phyloP scores from a whole-genome alignment of 2,888 invertebrate genomes.

The Ochropacha duplaris region DNA sequence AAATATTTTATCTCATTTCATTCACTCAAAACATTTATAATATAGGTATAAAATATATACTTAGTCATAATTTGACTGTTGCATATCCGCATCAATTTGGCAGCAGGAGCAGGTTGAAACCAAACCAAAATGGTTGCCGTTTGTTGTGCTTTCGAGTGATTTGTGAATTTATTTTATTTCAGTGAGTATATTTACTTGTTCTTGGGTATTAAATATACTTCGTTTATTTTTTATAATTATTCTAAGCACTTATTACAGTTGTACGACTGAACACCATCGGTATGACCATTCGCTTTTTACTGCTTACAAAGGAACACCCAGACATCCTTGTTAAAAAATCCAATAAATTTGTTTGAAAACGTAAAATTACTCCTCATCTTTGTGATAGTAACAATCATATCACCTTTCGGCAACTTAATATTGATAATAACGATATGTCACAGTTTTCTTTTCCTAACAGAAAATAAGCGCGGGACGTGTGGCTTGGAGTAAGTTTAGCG shows the following conservation, averaged over 20 bases:
- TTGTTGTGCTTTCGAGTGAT: constrained; percentile 79
- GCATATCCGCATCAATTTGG: constrained; percentile 57
- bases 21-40: background rate
- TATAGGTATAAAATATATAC: background rate
- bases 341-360: constrained; percentile 7
- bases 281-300: constrained; percentile 34
- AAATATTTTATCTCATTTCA: background rate
- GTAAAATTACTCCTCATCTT: background rate
- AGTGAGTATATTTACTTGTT: constrained; percentile 36
- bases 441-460: constrained; percentile 10
- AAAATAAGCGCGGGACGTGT: constrained; percentile 76
- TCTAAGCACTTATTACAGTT: background rate
- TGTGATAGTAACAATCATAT: background rate
- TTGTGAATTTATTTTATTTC: constrained; percentile 46
- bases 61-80: constrained; percentile 18
- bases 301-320: constrained; percentile 55
- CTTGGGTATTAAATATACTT: background rate
- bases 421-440: background rate
- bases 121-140: constrained; percentile 83
- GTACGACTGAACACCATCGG: constrained; percentile 7
- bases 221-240: background rate
- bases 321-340: constrained; percentile 27
- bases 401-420: background rate
- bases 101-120: constrained; percentile 63
- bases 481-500: constrained; percentile 55